Percentiles rank a stretch among this genome's conserved stretches.
Evolutionary conservation across 2,797 vertebrate species (phyloP).

Genomic region (Momotus momota): DNA sequence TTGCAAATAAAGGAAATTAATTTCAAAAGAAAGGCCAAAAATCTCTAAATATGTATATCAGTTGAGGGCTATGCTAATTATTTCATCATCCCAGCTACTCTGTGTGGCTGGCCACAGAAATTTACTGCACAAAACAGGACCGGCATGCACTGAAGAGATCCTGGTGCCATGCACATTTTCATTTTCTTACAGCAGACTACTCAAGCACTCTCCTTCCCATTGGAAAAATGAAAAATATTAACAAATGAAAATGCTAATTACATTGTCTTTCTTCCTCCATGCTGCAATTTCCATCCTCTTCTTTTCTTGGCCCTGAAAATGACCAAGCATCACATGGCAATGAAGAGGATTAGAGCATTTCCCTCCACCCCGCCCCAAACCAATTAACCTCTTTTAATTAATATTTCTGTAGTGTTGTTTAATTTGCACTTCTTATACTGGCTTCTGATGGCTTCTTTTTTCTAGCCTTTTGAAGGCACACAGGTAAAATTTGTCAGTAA

Average conservation of each 20-base stretch:
- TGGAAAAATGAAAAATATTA: background rate
- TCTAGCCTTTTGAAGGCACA: background rate
- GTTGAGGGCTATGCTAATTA: background rate
- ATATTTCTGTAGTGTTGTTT: conserved; percentile 34
- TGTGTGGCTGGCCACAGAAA: background rate
- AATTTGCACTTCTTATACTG: conserved; percentile 19
- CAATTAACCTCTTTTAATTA: conserved; percentile 67
- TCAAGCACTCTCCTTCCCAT: background rate
- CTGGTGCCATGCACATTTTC: background rate
- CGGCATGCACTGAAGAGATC: background rate
- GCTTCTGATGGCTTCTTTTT: background rate
- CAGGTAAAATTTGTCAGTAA: conserved; percentile 13
- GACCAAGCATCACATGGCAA: background rate
- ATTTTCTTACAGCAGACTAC: background rate
- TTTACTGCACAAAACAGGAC: background rate
- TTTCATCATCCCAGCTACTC: background rate
- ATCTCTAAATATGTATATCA: background rate
- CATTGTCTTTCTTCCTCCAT: background rate
- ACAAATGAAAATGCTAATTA: background rate
- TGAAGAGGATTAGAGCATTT: conserved; percentile 38
- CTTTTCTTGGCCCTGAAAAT: background rate
- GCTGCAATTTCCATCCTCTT: background rate
- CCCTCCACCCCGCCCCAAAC: background rate
- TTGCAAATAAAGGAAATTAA: background rate
- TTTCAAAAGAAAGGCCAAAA: conserved; percentile 1